phyloP scores from a whole-genome alignment of 2,888 invertebrate species.

The Bellardia bayeri region DNA sequence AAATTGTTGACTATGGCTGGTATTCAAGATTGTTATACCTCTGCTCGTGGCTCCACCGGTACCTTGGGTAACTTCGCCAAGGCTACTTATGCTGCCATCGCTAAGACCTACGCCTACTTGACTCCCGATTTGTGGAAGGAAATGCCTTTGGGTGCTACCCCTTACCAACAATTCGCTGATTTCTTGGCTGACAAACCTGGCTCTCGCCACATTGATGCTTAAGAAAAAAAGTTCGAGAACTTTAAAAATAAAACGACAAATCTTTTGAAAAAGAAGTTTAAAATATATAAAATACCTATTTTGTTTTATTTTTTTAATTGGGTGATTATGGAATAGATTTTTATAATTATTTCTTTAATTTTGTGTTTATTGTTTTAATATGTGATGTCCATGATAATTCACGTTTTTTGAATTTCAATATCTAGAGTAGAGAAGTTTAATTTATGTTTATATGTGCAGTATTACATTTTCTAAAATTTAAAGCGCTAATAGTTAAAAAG shows the following conservation, averaged over 20 bases:
- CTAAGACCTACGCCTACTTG: conserved; percentile 98
- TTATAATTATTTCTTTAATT: too few relatives aligned
- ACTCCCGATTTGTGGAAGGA: conserved; percentile 99
- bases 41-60: conserved; percentile 98
- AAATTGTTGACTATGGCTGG: conserved; percentile 99
- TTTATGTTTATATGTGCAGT: too few relatives aligned
- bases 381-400: too few relatives aligned
- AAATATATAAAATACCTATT: conserved; percentile 18
- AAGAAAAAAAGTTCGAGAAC: conserved; percentile 64
- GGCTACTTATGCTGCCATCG: conserved; percentile 99
- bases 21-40: conserved; percentile 99
- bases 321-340: background rate
- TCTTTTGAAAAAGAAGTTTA: conserved; percentile 32
- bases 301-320: background rate
- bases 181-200: conserved; percentile 86
- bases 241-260: conserved; percentile 58
- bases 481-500: too few relatives aligned
- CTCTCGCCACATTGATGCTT: conserved; percentile 81
- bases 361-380: too few relatives aligned
- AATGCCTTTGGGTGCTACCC: conserved; percentile 95
- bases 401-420: too few relatives aligned
- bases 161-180: conserved; percentile 98
- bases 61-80: conserved; percentile 99
- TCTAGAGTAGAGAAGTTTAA: too few relatives aligned
- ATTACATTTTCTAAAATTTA: too few relatives aligned